These are phyloP conservation scores for Australoheros facetus DNA, from an alignment of 2,797 vertebrate genomes.

Conservation along the genomic window DNA sequence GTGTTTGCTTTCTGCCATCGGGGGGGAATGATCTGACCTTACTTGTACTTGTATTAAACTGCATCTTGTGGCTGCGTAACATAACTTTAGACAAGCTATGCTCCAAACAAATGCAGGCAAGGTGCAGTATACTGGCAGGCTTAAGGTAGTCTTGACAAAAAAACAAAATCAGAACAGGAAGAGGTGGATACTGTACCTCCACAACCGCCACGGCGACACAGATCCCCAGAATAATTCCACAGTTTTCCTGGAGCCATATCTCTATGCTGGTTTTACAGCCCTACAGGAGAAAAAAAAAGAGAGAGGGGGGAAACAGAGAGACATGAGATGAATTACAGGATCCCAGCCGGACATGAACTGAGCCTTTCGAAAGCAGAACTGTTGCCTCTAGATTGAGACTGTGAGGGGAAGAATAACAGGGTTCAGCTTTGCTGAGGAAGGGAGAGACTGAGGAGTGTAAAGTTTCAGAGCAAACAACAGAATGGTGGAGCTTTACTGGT, in stretches of 20 bases:
- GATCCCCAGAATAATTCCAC: constrained; percentile 90
- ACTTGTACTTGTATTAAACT: background rate
- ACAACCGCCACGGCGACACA: constrained; percentile 86
- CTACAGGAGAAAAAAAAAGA: constrained; percentile 70
- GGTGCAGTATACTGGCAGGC: background rate
- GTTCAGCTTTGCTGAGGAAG: constrained; percentile 41
- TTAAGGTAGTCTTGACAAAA: background rate
- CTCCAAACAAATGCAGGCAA: background rate
- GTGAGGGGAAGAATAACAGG: constrained; percentile 62
- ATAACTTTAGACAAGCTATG: background rate
- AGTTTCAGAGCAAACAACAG: constrained; percentile 53
- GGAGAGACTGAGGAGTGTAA: background rate
- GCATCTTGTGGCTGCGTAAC: background rate
- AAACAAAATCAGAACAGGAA: background rate
- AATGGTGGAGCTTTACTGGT: constrained; percentile 33
- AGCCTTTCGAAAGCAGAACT: constrained; percentile 69
- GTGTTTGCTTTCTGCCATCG: background rate
- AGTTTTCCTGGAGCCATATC: constrained; percentile 89
- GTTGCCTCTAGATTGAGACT: constrained; percentile 62
- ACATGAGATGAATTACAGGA: constrained; percentile 50
- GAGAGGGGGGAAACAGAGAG: background rate
- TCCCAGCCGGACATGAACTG: constrained; percentile 59
- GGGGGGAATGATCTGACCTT: background rate
- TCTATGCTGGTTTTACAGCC: constrained; percentile 87
- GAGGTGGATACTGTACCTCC: constrained; percentile 81